Evolutionary conservation across 2,888 invertebrate genomes (phyloP).

Genomic region (Synergus itoensis): DNA sequence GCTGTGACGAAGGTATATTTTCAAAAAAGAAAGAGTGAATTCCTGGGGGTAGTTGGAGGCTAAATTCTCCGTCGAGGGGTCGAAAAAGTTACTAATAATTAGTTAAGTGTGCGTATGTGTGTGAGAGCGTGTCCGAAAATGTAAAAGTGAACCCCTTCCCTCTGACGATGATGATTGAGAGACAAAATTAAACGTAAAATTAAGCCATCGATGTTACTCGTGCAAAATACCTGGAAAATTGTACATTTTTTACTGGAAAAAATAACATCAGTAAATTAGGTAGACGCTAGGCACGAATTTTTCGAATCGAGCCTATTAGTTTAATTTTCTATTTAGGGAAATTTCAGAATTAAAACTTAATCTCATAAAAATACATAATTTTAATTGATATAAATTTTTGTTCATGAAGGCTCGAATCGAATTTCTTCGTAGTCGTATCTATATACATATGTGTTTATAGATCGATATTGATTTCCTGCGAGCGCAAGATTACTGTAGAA

Average conservation of each 20-base stretch:
- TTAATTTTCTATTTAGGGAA: background rate
- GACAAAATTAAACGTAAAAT: slow-evolving; percentile 58
- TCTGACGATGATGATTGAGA: slow-evolving; percentile 43
- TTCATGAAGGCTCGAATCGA: slow-evolving; percentile 15
- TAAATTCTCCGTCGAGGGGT: slow-evolving; percentile 28
- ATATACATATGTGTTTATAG: slow-evolving; percentile 41
- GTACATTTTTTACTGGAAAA: slow-evolving; percentile 70
- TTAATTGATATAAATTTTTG: background rate
- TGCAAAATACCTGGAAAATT: slow-evolving; percentile 71
- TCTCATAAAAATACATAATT: background rate
- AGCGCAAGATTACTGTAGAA: slow-evolving; percentile 43
- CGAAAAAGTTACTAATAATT: slow-evolving; percentile 65
- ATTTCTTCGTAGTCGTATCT: slow-evolving; percentile 35
- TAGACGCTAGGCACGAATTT: slow-evolving; percentile 15
- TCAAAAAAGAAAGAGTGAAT: slow-evolving; percentile 42
- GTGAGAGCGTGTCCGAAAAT: slow-evolving; percentile 54
- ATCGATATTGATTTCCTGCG: slow-evolving; percentile 43
- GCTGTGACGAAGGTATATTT: slow-evolving; percentile 39
- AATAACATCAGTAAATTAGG: slow-evolving; percentile 46
- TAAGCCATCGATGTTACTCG: slow-evolving; percentile 75
- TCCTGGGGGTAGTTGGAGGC: slow-evolving; percentile 43
- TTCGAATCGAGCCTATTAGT: slow-evolving; percentile 20
- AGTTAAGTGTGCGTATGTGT: slow-evolving; percentile 55
- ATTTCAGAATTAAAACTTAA: background rate
- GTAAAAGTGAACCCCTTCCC: slow-evolving; percentile 51